A percentile compares a stretch with the other conserved stretches of the same genome.
Conservation (phyloP, 2,797 vertebrate genomes). For the Acanthornis magna region DNA sequence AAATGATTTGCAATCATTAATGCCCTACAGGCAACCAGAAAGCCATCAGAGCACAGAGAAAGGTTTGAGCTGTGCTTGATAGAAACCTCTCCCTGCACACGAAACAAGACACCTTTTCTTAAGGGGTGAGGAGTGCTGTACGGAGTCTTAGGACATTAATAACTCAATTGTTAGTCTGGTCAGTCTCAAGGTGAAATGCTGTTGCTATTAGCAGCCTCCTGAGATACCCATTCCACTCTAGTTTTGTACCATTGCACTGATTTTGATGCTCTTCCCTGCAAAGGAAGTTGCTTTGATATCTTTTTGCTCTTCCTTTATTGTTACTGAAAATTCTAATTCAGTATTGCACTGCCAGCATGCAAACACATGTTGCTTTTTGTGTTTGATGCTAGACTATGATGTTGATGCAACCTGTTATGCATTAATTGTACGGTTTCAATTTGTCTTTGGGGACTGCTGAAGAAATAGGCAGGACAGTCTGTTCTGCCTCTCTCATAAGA, state of each 20-base stretch:
- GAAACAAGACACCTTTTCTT: background rate
- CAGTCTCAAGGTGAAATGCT: background rate
- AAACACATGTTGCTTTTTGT: background rate
- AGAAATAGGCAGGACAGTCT: background rate
- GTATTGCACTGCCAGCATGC: background rate
- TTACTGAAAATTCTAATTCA: background rate
- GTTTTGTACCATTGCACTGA: background rate
- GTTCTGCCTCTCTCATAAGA: background rate
- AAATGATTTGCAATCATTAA: background rate
- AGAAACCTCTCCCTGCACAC: background rate
- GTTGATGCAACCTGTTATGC: background rate
- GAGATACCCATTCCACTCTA: background rate
- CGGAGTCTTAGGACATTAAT: background rate
- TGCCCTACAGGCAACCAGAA: background rate
- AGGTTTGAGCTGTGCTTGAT: background rate
- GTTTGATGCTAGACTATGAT: background rate
- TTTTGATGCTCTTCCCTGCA: background rate
- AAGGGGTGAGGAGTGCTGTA: background rate
- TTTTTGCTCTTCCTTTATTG: background rate
- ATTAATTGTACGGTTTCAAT: background rate
- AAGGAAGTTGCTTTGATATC: background rate
- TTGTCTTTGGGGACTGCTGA: background rate
- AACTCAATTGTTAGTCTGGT: background rate
- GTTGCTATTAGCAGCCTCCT: background rate
- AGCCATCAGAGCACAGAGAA: background rate